These are phyloP conservation scores for Aradus depressus DNA, from an alignment of 2,888 invertebrate species.

Conservation along the genomic window DNA sequence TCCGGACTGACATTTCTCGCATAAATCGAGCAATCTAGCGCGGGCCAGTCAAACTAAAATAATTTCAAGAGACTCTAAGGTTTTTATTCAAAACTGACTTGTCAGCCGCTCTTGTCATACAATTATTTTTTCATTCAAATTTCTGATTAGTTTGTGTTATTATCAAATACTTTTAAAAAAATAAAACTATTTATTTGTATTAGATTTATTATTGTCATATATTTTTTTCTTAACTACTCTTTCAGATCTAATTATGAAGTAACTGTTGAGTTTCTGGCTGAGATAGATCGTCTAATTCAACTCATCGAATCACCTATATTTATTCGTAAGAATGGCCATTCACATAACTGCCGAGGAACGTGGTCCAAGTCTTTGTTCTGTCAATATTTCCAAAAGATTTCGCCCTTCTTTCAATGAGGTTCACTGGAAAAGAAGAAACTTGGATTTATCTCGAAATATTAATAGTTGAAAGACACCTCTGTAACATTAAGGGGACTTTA, in stretches of 20 bases:
- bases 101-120: neutral
- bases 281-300: slow-evolving; percentile 95
- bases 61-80: neutral
- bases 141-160: neutral
- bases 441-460: neutral
- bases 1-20: no score
- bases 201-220: neutral
- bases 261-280: slow-evolving; percentile 88
- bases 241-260: slow-evolving; percentile 84
- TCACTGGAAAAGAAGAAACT: no score
- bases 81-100: neutral
- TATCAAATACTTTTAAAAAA: neutral
- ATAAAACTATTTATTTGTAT: neutral
- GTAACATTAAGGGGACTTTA: no score
- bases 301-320: slow-evolving; percentile 98
- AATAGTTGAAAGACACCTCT: neutral
- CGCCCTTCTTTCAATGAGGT: no score
- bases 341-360: no score
- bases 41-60: no score
- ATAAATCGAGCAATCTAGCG: no score
- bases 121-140: neutral
- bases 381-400: no score
- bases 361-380: no score
- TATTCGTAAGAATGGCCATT: slow-evolving; percentile 76
- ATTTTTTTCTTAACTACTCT: slow-evolving; percentile 28